phyloP scores from a whole-genome alignment of 2,113 vertebrate species.

The Misgurnus anguillicaudatus region DNA sequence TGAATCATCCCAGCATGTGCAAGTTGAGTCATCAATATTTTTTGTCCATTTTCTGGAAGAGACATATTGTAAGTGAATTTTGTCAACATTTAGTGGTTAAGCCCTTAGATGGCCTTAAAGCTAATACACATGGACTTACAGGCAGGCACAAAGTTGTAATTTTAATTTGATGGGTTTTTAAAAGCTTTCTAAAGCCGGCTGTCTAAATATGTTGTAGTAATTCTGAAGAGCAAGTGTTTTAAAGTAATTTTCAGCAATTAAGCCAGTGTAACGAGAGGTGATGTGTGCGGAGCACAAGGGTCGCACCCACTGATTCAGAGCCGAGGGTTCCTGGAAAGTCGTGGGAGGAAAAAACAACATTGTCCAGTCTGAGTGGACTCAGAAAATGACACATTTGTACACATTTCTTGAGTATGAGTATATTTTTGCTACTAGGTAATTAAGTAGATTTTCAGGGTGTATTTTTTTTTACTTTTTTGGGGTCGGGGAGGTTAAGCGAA shows the following conservation, averaged over 20 bases:
- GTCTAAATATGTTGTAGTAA: neutral
- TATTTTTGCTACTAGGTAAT: slow-evolving; percentile 20
- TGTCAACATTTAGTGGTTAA: too few relatives aligned
- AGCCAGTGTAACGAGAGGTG: slow-evolving; percentile 19
- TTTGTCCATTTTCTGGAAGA: neutral
- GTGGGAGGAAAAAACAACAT: slow-evolving; percentile 38
- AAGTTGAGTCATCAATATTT: too few relatives aligned
- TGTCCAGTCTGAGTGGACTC: slow-evolving; percentile 14
- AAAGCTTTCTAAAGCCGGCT: neutral
- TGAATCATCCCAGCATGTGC: too few relatives aligned
- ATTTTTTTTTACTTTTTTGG: too few relatives aligned
- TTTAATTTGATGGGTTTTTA: neutral
- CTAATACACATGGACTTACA: too few relatives aligned
- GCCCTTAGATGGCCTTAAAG: too few relatives aligned
- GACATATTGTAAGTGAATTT: neutral
- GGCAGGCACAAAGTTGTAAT: too few relatives aligned
- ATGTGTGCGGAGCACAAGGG: neutral
- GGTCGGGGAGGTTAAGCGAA: too few relatives aligned
- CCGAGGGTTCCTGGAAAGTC: slow-evolving; percentile 38
- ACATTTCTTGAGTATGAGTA: neutral
- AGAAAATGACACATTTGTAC: slow-evolving; percentile 11
- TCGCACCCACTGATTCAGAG: slow-evolving; percentile 26
- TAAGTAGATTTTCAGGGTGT: neutral
- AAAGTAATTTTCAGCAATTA: slow-evolving; percentile 18
- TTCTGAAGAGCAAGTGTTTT: neutral